Conservation (phyloP, 37 sponge, comb jelly and placozoan species). For the Diacarnus erythraeanus region DNA sequence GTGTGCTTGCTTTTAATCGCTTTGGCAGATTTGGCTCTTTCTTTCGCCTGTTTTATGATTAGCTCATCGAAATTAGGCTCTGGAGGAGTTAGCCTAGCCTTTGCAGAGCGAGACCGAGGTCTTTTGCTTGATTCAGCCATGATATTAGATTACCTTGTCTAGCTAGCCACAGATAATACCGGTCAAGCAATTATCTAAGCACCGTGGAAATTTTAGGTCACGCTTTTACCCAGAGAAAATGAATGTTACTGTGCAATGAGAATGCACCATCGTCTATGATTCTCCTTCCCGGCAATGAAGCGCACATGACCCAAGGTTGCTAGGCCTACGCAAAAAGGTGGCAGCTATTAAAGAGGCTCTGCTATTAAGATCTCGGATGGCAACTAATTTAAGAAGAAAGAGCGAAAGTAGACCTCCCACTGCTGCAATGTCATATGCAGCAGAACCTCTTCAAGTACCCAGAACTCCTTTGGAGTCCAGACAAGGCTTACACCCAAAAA, state of each 20-base stretch:
- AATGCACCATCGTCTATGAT: neutral
- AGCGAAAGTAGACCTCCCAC: conserved; percentile 8
- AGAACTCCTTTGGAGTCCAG: conserved; percentile 57
- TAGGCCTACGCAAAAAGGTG: neutral
- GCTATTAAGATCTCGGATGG: neutral
- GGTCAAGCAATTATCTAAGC: neutral
- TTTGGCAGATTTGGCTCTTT: conserved; percentile 54
- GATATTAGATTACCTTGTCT: neutral
- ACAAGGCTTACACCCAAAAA: conserved; percentile 63
- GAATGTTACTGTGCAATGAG: conserved; percentile 21
- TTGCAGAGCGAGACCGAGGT: conserved; percentile 50
- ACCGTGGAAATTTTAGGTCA: neutral
- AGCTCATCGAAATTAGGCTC: neutral
- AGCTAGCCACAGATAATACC: neutral
- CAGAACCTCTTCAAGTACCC: conserved; percentile 33
- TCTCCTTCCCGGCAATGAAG: neutral
- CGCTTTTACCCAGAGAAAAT: conserved; percentile 12
- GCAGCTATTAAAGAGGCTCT: neutral
- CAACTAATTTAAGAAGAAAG: neutral
- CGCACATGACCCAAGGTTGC: neutral
- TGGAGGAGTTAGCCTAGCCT: conserved; percentile 57
- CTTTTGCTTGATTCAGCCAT: conserved; percentile 3
- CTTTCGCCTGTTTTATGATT: conserved; percentile 25
- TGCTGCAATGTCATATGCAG: neutral
- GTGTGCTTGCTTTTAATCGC: conserved; percentile 54